Conservation (phyloP, 2,797 vertebrate genomes). For the Smutsia temminckii region DNA sequence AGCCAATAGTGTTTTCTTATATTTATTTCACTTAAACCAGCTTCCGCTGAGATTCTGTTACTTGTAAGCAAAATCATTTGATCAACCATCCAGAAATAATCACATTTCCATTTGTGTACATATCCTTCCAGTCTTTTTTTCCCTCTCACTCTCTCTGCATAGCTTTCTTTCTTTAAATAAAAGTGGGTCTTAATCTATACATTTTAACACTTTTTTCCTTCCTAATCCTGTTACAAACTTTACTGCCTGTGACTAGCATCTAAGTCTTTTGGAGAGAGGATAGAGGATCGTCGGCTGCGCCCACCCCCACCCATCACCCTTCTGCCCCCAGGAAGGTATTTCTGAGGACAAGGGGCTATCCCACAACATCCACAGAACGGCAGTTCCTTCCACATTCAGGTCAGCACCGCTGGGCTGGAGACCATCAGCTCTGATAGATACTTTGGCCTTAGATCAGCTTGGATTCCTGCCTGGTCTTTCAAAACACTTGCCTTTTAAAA, state of each 20-base stretch:
- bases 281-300: background rate
- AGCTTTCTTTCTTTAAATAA: background rate
- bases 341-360: background rate
- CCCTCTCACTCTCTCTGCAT: background rate
- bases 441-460: conserved; percentile 50
- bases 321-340: background rate
- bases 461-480: conserved; percentile 57
- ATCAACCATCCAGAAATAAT: background rate
- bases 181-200: background rate
- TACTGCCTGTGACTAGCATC: background rate
- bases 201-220: background rate
- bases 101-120: background rate
- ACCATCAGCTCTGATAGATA: background rate
- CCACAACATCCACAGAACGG: background rate
- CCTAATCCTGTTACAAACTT: background rate
- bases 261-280: background rate
- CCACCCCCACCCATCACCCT: too few species aligned
- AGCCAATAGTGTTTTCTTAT: background rate
- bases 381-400: background rate
- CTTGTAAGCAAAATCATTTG: conserved; percentile 18
- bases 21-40: background rate
- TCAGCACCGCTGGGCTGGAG: background rate
- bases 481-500: conserved; percentile 54
- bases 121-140: background rate
- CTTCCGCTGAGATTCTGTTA: background rate